Conservation (phyloP, 2,797 vertebrate genomes). For the Capromys pilorides region DNA sequence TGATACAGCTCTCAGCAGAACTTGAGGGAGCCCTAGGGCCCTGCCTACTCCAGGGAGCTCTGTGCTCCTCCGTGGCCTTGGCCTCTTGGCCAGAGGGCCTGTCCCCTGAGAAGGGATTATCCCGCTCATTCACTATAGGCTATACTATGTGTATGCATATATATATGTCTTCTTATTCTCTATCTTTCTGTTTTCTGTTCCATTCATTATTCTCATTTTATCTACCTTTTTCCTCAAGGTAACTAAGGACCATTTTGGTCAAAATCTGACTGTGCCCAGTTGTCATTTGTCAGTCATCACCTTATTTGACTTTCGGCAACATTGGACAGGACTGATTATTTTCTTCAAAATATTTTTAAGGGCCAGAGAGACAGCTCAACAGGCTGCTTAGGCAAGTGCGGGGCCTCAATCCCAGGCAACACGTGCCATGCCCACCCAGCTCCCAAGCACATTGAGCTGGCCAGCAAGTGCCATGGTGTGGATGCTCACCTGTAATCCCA, state of each 20-base stretch:
- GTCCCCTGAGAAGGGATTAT: no score
- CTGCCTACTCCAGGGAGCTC: neutral
- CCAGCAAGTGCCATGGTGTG: no score
- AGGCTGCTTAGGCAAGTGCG: no score
- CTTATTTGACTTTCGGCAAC: neutral
- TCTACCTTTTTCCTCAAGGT: neutral
- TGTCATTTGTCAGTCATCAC: neutral
- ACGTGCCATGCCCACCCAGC: no score
- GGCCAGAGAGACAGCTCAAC: no score
- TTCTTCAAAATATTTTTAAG: neutral
- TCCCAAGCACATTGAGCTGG: no score
- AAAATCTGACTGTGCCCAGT: neutral
- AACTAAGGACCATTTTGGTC: neutral
- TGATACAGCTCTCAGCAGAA: neutral
- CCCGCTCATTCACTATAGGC: neutral
- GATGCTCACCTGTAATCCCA: no score
- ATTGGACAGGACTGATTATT: neutral
- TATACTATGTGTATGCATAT: no score
- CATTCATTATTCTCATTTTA: neutral
- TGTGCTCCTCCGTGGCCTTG: no score
- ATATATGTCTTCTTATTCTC: no score
- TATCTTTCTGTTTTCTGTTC: neutral
- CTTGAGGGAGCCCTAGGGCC: neutral
- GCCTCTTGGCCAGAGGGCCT: neutral
- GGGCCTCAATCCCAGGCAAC: no score